Evolutionary conservation across 2,113 vertebrate genomes (phyloP).

Genomic region (Nycticebus coucang): DNA sequence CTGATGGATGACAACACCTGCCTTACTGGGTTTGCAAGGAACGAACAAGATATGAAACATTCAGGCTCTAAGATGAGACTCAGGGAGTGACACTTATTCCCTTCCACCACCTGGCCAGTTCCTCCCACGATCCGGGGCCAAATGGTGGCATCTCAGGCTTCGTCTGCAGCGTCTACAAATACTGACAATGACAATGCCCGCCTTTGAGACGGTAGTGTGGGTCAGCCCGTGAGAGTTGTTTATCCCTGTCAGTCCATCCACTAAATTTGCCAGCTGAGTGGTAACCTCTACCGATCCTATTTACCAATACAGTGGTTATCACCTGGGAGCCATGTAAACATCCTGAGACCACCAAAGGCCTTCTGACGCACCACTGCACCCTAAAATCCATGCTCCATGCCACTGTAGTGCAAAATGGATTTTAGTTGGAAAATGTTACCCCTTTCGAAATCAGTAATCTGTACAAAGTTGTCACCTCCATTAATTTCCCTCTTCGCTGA

Average conservation of each 20-base stretch:
- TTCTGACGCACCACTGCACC: neutral
- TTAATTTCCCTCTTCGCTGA: neutral
- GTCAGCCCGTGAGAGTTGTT: neutral
- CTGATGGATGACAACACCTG: rapidly evolving
- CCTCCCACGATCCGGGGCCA: too few relatives aligned
- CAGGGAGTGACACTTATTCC: neutral
- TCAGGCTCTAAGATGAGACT: neutral
- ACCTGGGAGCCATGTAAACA: neutral
- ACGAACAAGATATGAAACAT: neutral
- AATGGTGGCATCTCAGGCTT: neutral
- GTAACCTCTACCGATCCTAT: neutral
- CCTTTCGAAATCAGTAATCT: conserved; percentile 33
- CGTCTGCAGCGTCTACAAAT: neutral
- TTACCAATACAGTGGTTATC: neutral
- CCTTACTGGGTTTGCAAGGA: neutral
- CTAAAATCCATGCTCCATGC: neutral
- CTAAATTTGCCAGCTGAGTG: neutral
- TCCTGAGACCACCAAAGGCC: neutral
- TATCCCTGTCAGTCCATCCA: too few relatives aligned
- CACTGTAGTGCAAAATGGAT: neutral
- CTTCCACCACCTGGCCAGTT: neutral
- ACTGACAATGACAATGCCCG: neutral
- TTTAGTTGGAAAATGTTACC: neutral
- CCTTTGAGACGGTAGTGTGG: too few relatives aligned
- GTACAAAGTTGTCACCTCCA: neutral